Evolutionary conservation across 2,113 vertebrate species (phyloP).

Genomic region (Microcebus ravelobensis): DNA sequence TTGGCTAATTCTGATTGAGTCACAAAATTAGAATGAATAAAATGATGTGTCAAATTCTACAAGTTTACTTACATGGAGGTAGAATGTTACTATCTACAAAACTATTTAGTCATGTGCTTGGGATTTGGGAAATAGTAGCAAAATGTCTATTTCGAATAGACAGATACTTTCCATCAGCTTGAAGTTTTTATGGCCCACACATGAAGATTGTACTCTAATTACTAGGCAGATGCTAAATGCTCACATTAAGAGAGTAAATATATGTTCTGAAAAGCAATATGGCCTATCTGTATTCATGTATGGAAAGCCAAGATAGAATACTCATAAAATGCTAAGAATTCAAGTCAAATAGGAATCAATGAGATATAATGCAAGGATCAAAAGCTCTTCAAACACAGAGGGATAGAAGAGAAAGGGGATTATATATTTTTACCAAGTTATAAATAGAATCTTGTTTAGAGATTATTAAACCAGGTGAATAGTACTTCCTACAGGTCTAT

Average conservation of each 20-base stretch:
- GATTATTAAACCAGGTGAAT: not conserved
- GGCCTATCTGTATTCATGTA: constrained; percentile 49
- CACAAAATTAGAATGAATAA: not conserved
- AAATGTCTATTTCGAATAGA: constrained; percentile 52
- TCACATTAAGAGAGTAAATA: constrained; percentile 58
- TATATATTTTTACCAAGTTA: constrained; percentile 52
- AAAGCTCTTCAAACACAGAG: constrained; percentile 35
- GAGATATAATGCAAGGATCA: not conserved
- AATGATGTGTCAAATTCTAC: not conserved
- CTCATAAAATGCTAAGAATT: constrained; percentile 54
- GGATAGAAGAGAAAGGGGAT: not conserved
- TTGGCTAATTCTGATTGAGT: constrained; percentile 33
- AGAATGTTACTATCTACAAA: constrained; percentile 10
- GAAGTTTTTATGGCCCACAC: constrained; percentile 52
- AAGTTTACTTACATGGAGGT: not conserved
- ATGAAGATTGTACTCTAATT: constrained; percentile 61
- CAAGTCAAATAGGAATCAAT: constrained; percentile 18
- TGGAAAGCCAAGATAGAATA: constrained; percentile 35
- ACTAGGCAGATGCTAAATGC: constrained; percentile 64
- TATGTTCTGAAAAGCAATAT: constrained; percentile 59
- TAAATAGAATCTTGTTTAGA: constrained; percentile 51
- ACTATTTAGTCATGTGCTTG: not conserved
- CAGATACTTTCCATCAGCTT: constrained; percentile 24
- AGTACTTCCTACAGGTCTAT: not conserved
- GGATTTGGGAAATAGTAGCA: not conserved